These are phyloP conservation scores for Drosophila lacertosa DNA, from an alignment of 1,140 invertebrate genomes.

Conservation along the genomic window DNA sequence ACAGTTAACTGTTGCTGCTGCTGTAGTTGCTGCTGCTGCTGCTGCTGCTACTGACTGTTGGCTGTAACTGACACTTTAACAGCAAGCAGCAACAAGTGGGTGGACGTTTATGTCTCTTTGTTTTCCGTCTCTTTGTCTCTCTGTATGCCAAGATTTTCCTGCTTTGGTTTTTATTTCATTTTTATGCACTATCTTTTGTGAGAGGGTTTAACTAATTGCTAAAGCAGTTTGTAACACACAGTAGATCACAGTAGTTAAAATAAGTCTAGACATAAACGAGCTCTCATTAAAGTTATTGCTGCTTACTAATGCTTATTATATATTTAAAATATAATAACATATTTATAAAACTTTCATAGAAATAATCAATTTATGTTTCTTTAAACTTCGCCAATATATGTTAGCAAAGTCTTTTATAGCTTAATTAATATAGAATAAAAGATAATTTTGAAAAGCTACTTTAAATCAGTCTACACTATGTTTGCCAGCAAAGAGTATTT, in stretches of 20 bases:
- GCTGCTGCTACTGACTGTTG: slow-evolving; percentile 11
- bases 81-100: slow-evolving; percentile 72
- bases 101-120: slow-evolving; percentile 82
- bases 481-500: not conserved
- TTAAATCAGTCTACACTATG: no score
- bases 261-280: no score
- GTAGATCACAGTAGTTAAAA: no score
- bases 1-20: slow-evolving; percentile 17
- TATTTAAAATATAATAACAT: no score
- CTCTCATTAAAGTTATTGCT: no score
- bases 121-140: slow-evolving; percentile 43
- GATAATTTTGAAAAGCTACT: no score
- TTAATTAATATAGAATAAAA: no score
- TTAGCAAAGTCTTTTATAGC: no score
- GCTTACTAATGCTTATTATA: no score
- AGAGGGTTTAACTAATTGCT: not conserved
- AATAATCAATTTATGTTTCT: no score
- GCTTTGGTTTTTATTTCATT: slow-evolving; percentile 58
- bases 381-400: no score
- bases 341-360: no score
- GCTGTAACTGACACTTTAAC: slow-evolving; percentile 76
- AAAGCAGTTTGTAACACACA: not conserved
- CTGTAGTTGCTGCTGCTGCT: slow-evolving; percentile 4
- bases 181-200: slow-evolving; percentile 5
- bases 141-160: slow-evolving; percentile 37